Evolutionary conservation across 2,113 vertebrate species (phyloP), one percentile per base, ranked within the genome.

Genomic region (Alaudala cheleensis): DNA sequence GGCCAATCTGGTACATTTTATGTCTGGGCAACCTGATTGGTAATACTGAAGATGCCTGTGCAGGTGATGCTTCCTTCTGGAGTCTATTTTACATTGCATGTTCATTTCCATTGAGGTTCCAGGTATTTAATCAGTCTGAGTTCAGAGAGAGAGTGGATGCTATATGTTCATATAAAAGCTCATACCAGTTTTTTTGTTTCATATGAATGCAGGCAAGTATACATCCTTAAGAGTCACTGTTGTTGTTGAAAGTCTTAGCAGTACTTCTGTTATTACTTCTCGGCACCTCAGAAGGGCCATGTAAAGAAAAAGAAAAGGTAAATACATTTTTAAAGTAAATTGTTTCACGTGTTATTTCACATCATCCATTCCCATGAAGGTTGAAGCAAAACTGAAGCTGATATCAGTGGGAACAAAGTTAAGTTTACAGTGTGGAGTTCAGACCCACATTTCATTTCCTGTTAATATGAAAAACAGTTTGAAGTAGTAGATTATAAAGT

Each of bases 311-410:
- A 70, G 66, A 39, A 11, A 33, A 64, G 5, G 53, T 94, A 96
- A 90, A 94, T 93, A 93, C 62, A 64, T 96, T 86, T 86, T 92
- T 40, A 80, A 76, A 95, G 66, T 96, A 94, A 81, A 97, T 94
- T 92, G 50, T 95, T 86, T 90, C 28, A 53, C 47, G 29, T 90
- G 80, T 90, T 96, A 92, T 78, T 93, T 93, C 44, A 81, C 12
- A 13, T 86, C 42, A 10, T 84, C 77, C 37, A 25, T 83, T 86
- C 82, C 69, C 40, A 23, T 64, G 77, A 86, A 94, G 71, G 28
- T 3, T 93, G 77, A 86, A 87, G 60, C 47, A 93, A 95, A 94
- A 88, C 25, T 64, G 5, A 19, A 50, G 53, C 58, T 92, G 82
- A 95, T 90, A 53, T 88, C 80, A 88, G 56, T 86, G 57, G 40